Evolutionary conservation across 2,888 invertebrate species (phyloP).

Genomic region (Cyrtodaria siliqua): DNA sequence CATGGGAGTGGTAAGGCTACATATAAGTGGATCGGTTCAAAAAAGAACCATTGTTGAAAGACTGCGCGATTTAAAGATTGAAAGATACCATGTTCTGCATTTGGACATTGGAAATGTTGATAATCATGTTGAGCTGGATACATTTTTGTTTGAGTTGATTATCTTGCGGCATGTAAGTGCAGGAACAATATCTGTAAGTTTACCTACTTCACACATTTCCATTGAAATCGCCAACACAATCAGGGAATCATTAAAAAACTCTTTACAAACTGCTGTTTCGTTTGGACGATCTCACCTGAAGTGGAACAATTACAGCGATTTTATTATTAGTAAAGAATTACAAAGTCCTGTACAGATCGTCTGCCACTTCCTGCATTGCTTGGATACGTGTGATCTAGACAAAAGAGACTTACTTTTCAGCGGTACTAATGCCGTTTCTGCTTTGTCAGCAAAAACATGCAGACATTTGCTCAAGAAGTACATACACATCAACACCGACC

Average conservation of each 20-base stretch:
- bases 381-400: constrained; percentile 48
- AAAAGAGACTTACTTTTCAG: constrained; percentile 52
- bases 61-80: constrained; percentile 37
- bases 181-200: constrained; percentile 34
- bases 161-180: constrained; percentile 55
- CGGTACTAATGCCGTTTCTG: constrained; percentile 18
- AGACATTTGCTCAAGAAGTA: constrained; percentile 48
- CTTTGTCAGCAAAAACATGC: constrained; percentile 49
- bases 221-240: no score
- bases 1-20: constrained; percentile 52
- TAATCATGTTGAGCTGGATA: constrained; percentile 60
- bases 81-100: constrained; percentile 26
- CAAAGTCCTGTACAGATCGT: constrained; percentile 72
- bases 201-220: no score
- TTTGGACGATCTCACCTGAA: constrained; percentile 54
- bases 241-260: constrained; percentile 59
- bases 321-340: constrained; percentile 57
- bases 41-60: constrained; percentile 47
- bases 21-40: constrained; percentile 65
- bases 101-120: no score
- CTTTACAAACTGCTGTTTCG: constrained; percentile 67
- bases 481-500: constrained; percentile 28
- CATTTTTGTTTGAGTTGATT: constrained; percentile 69
- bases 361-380: constrained; percentile 61
- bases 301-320: constrained; percentile 56